Evolutionary conservation across 2,888 invertebrate genomes (phyloP), one percentile per base, ranked within the genome.

Genomic region (Azorinus chamasolen): DNA sequence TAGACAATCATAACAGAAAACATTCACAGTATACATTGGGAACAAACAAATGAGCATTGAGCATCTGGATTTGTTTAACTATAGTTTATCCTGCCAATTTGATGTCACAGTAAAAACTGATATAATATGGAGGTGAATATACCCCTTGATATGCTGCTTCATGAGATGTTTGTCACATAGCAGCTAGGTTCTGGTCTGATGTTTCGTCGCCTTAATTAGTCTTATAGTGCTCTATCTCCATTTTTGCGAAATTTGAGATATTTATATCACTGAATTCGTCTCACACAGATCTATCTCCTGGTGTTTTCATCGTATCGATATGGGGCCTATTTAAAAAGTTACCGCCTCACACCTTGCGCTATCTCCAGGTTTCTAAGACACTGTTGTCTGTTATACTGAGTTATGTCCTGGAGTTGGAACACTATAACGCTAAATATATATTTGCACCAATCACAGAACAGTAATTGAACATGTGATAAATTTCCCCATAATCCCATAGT

Each of bases 191-290:
- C n/a, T n/a, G n/a, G n/a, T n/a, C n/a, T n/a, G n/a, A n/a, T n/a
- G n/a, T n/a, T n/a, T n/a, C 69, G 69, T 62, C 55, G 50, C 46
- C 54, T 69, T 45, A n/a, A n/a, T n/a, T n/a, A 61, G 25, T 55
- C 37, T 70, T 70, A 57, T 46, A 55, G 24, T 62, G 62, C 14
- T 54, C 59, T 61, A 61, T 27, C 53, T 61, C 45, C 68, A 43
- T 25, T 61, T 53, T 61, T 46, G 18, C 0, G 2, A 45, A 61
- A 54, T n/a, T 27, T 27, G 41, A 27, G 39, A 25, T 32, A 46
- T 39, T 55, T 32, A 14, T 46, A 46, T 24, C 55, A 37, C 24
- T 48, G 46, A 22, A n/a, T 45, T 62, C 50, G 24, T 20, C 37
- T 32, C 18, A 18, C 10, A 27, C 43, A 53, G 69, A 54, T 61